These are phyloP conservation scores for Muntiacus muntjak DNA, from an alignment of 2,113 vertebrate genomes.

Conservation along the genomic window DNA sequence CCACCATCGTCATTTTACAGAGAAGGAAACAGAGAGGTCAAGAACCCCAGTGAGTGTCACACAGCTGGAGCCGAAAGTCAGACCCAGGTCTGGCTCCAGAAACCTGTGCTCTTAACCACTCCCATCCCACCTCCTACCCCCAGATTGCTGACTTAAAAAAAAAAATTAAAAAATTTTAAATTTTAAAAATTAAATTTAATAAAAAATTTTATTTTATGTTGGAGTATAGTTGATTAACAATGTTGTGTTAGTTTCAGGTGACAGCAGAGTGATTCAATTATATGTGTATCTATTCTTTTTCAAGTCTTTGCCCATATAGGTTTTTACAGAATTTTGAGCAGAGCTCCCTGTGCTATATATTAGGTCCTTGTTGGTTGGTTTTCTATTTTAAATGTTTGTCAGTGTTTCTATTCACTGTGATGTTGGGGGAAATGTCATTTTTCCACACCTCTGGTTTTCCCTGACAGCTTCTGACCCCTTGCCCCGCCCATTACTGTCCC, in stretches of 20 bases:
- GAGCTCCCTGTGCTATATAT: not conserved
- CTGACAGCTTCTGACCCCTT: not conserved
- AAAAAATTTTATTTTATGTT: not conserved
- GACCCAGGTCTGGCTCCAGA: not conserved
- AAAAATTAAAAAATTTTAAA: not conserved
- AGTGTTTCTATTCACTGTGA: not conserved
- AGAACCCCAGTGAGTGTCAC: not conserved
- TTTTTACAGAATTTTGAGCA: not conserved
- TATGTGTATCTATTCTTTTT: not conserved
- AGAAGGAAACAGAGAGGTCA: not conserved
- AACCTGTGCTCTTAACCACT: not conserved
- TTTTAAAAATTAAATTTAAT: not conserved
- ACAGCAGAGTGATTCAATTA: not conserved
- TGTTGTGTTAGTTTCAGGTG: not conserved
- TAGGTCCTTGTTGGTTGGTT: not conserved
- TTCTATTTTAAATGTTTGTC: not conserved
- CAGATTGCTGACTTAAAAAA: not conserved
- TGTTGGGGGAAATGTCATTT: no score
- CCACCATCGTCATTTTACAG: not conserved
- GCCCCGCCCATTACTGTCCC: not conserved
- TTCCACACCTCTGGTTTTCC: not conserved
- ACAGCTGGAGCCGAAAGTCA: not conserved
- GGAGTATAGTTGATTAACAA: not conserved
- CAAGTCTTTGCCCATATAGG: not conserved
- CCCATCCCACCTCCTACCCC: not conserved